A percentile compares a stretch with the other conserved stretches of the same genome.
These are phyloP conservation scores for Siniperca undulata DNA, from an alignment of 2,797 vertebrate genomes.

Conservation along the genomic window DNA sequence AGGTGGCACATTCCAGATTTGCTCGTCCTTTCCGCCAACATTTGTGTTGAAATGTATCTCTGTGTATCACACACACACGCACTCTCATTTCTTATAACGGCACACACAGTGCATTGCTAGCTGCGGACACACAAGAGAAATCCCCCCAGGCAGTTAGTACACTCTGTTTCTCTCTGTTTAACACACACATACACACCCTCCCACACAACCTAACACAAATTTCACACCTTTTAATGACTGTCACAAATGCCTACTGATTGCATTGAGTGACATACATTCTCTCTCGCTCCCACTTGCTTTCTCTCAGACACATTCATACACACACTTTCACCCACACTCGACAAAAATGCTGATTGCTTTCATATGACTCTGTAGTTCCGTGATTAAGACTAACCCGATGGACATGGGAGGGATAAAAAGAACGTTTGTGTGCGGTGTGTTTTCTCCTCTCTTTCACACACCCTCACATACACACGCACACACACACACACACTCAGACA, in stretches of 20 bases:
- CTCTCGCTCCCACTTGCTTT: slow-evolving; percentile 23
- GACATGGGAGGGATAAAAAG: slow-evolving; percentile 69
- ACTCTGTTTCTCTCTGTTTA: slow-evolving; percentile 27
- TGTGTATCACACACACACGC: slow-evolving; percentile 28
- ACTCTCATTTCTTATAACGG: slow-evolving; percentile 33
- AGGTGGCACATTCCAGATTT: slow-evolving; percentile 59
- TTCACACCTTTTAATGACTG: slow-evolving; percentile 76
- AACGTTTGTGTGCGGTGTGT: slow-evolving; percentile 52
- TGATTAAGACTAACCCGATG: slow-evolving; percentile 73
- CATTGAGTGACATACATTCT: slow-evolving; percentile 61
- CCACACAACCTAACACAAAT: slow-evolving; percentile 59
- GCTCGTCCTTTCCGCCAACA: slow-evolving; percentile 57
- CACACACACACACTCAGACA: slow-evolving; percentile 24
- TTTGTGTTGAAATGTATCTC: slow-evolving; percentile 64
- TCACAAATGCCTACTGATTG: slow-evolving; percentile 74
- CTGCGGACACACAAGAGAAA: slow-evolving; percentile 8
- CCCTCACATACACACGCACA: slow-evolving; percentile 37
- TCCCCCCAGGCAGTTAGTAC: slow-evolving; percentile 24
- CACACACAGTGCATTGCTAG: slow-evolving; percentile 37
- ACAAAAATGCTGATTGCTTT: slow-evolving; percentile 67
- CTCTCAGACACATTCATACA: slow-evolving; percentile 28
- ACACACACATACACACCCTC: slow-evolving; percentile 44
- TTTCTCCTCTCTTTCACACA: slow-evolving; percentile 45
- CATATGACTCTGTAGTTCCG: slow-evolving; percentile 75
- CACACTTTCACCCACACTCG: slow-evolving; percentile 12